A percentile compares a stretch with the other conserved stretches of the same genome.
Evolutionary conservation across 2,888 invertebrate species (phyloP).

Genomic region (Catocala sponsa): DNA sequence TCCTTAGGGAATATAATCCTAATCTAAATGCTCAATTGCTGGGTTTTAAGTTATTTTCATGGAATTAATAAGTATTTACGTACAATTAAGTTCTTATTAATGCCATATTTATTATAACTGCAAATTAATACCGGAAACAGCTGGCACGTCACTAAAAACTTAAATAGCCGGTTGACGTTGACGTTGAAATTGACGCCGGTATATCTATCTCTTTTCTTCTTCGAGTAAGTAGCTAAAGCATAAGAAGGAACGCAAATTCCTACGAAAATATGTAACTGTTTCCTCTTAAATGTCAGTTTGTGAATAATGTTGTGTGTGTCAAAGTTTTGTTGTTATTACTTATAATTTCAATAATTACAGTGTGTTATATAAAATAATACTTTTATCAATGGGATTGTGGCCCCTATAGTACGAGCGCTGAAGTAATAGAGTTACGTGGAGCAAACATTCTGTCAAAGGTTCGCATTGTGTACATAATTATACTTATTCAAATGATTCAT

Average conservation of each 20-base stretch:
- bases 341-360: slow-evolving; percentile 67
- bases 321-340: slow-evolving; percentile 85
- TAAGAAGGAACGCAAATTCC: slow-evolving; percentile 37
- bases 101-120: background rate
- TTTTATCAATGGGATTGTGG: slow-evolving; percentile 74
- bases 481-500: slow-evolving; percentile 78
- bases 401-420: slow-evolving; percentile 45
- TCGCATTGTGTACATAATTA: slow-evolving; percentile 64
- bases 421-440: slow-evolving; percentile 52
- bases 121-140: slow-evolving; percentile 55
- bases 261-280: slow-evolving; percentile 52
- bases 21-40: no score
- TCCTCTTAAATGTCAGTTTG: slow-evolving; percentile 71
- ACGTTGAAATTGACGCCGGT: no score
- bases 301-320: slow-evolving; percentile 76
- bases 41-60: no score
- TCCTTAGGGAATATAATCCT: no score
- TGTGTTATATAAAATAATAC: slow-evolving; percentile 55
- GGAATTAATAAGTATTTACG: no score
- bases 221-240: slow-evolving; percentile 20
- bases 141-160: slow-evolving; percentile 59
- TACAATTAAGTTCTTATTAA: background rate
- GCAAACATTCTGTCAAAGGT: slow-evolving; percentile 59
- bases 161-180: no score
- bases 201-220: slow-evolving; percentile 52